Evolutionary conservation across 2,888 invertebrate genomes (phyloP).

Genomic region (Leucoptera coffeella): DNA sequence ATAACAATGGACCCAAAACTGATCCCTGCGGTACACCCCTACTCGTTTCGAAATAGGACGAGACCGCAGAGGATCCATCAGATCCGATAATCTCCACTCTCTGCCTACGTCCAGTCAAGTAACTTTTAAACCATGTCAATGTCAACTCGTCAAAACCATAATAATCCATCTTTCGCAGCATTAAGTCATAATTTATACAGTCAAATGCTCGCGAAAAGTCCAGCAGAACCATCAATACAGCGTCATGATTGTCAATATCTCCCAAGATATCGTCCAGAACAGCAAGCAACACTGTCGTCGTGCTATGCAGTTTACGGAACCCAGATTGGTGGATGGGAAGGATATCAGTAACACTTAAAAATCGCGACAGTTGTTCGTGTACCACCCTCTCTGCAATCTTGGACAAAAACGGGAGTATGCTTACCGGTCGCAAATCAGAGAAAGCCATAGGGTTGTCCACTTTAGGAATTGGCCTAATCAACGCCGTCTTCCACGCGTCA

Average conservation of each 20-base stretch:
- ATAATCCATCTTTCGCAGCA: conserved; percentile 7
- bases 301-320: conserved; percentile 9
- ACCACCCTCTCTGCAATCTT: conserved; percentile 9
- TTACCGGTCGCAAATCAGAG: conserved; percentile 10
- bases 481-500: conserved; percentile 9
- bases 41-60: neutral
- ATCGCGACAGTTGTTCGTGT: conserved; percentile 7
- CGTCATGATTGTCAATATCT: conserved; percentile 8
- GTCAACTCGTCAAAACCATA: conserved; percentile 4
- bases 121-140: conserved; percentile 4
- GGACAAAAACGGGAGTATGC: conserved; percentile 8
- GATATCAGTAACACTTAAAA: conserved; percentile 8
- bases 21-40: conserved; percentile 5
- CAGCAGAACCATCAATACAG: conserved; percentile 9
- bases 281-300: conserved; percentile 10
- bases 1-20: conserved; percentile 5
- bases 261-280: conserved; percentile 10
- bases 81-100: neutral
- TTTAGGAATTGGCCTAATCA: conserved; percentile 10
- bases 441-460: conserved; percentile 4
- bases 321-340: conserved; percentile 11
- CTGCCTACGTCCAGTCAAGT: conserved; percentile 1
- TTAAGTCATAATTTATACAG: conserved; percentile 8
- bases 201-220: conserved; percentile 14
- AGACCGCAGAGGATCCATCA: neutral